These are phyloP conservation scores for Phania funesta DNA, from an alignment of 2,888 invertebrate genomes.

Conservation along the genomic window DNA sequence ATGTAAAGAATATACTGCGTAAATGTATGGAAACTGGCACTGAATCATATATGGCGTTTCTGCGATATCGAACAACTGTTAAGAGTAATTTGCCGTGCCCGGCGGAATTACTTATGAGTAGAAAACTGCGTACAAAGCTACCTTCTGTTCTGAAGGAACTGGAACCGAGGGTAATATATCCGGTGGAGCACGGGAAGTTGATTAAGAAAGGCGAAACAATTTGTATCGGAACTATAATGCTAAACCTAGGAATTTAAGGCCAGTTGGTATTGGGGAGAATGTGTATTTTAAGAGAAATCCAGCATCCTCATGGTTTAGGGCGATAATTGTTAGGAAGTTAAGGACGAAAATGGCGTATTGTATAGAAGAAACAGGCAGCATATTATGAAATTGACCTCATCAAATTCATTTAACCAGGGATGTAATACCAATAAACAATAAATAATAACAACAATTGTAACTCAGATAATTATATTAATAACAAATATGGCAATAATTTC, in stretches of 20 bases:
- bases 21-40: not conserved
- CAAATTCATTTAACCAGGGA: no score
- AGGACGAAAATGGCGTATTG: not conserved
- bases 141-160: not conserved
- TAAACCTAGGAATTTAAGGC: no score
- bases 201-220: no score
- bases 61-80: no score
- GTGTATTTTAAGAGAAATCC: no score
- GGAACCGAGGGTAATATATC: not conserved
- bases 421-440: no score
- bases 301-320: slow-evolving; percentile 18
- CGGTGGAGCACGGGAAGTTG: not conserved
- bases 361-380: not conserved
- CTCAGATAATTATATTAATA: no score
- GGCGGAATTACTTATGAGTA: not conserved
- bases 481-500: no score
- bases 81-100: not conserved
- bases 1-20: not conserved
- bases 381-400: not conserved
- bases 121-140: not conserved
- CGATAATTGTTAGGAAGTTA: not conserved
- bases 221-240: no score
- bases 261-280: not conserved
- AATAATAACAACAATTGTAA: no score
- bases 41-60: not conserved